phyloP scores from a whole-genome alignment of 2,888 invertebrate genomes.

The Yponomeuta sedellus region DNA sequence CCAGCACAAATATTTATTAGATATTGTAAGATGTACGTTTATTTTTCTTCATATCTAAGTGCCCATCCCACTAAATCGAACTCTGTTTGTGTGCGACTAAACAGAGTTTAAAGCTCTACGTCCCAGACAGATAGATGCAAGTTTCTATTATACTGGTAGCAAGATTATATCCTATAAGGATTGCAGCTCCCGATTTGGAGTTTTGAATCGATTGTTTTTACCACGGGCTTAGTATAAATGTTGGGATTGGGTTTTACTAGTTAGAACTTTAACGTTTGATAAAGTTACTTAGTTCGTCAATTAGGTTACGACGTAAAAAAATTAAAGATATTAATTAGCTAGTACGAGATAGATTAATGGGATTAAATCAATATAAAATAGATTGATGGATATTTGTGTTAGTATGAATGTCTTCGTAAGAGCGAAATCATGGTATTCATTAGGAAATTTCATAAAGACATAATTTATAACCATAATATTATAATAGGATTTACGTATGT shows the following conservation, averaged over 20 bases:
- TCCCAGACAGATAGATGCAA: too few relatives aligned
- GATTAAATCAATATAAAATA: not conserved
- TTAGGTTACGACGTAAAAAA: not conserved
- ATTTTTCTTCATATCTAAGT: too few relatives aligned
- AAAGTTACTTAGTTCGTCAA: not conserved
- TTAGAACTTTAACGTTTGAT: not conserved
- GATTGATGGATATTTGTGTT: not conserved
- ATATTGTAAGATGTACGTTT: too few relatives aligned
- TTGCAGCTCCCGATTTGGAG: too few relatives aligned
- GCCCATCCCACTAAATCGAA: too few relatives aligned
- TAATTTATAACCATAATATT: constrained; percentile 10
- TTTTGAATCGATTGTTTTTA: too few relatives aligned
- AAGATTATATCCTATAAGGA: too few relatives aligned
- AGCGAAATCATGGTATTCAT: constrained; percentile 2
- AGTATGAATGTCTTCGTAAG: not conserved
- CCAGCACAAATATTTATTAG: not conserved
- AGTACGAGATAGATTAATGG: not conserved
- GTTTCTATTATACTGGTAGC: too few relatives aligned
- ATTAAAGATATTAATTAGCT: not conserved
- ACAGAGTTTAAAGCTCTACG: too few relatives aligned
- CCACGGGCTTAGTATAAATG: not conserved
- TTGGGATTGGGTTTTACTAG: not conserved
- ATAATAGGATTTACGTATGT: constrained; percentile 3
- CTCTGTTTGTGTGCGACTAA: too few relatives aligned
- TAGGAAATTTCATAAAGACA: constrained; percentile 9